These are phyloP conservation scores for Pachyramphus minor DNA, from an alignment of 2,113 vertebrate species.

Conservation along the genomic window DNA sequence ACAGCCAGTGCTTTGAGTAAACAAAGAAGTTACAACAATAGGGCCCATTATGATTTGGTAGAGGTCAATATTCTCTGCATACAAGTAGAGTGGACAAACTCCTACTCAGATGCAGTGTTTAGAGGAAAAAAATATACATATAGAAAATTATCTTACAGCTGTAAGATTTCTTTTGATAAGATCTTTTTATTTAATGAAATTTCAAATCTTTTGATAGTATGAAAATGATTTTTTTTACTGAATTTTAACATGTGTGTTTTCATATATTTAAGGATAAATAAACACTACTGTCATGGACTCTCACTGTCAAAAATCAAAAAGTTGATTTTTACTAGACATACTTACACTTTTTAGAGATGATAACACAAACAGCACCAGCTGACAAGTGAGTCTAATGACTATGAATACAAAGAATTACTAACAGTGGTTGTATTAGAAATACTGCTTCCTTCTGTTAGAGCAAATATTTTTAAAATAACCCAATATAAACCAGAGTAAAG, in stretches of 20 bases:
- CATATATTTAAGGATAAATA: neutral
- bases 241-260: neutral
- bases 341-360: neutral
- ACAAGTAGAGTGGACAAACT: neutral
- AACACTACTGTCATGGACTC: neutral
- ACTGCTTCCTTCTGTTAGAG: neutral
- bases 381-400: neutral
- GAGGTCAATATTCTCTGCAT: neutral
- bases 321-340: neutral
- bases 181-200: neutral
- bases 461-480: neutral
- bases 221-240: neutral
- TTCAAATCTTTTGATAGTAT: neutral
- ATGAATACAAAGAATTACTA: neutral
- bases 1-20: neutral
- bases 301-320: neutral
- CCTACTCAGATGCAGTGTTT: neutral
- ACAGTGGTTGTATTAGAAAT: neutral
- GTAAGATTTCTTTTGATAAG: neutral
- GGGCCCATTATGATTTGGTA: neutral
- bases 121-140: neutral
- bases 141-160: neutral
- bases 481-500: neutral
- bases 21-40: neutral
- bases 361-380: neutral